Evolutionary conservation across 2,113 vertebrate species (phyloP), one percentile per base, ranked within the genome.

Genomic region (Percopsis transmontana): DNA sequence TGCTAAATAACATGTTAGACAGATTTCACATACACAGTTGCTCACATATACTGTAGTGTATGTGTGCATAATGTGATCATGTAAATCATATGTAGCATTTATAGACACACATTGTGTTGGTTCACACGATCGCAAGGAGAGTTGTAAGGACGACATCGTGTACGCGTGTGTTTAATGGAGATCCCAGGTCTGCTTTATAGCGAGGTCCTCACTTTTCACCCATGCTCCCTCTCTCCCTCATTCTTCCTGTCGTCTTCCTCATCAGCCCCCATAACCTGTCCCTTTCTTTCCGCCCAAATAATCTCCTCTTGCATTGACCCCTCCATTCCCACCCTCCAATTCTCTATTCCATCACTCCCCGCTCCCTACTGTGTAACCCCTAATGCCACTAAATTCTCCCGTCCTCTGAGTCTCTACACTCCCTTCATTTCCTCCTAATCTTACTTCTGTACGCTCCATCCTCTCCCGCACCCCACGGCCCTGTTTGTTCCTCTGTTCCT

Each of bases 111-210:
- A 33, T 33, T 33, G 27, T 33, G 4, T 33, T 6, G 8, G 27
- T 33, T 33, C 54, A 16, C 15, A 15, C 7, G 18, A n/a, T 4
- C n/a, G 16, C 33, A 18, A 41, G 24, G 33, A 70, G 65, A 75
- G 41, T 72, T 70, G 69, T 57, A 23, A 47, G 50, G 23, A 83
- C 44, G 74, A 42, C 77, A 74, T 76, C 48, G 27, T 33, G 69
- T 59, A 65, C 80, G 65, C 66, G 27, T 65, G 73, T 86, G 85
- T 90, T 85, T 83, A 62, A 82, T 88, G 60, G 27, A 41, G 70
- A 74, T 68, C 66, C 56, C 75, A 85, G 72, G 75, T 80, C 48
- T 61, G 80, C 64, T 52, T 68, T 40, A 11, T 19, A 68, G 57
- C 55, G 66, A 59, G 74, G 41, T 33, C n/a, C 6, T 7, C 48